These are phyloP conservation scores for Brachylomia viminalis DNA, from an alignment of 2,888 invertebrate genomes.

Conservation along the genomic window DNA sequence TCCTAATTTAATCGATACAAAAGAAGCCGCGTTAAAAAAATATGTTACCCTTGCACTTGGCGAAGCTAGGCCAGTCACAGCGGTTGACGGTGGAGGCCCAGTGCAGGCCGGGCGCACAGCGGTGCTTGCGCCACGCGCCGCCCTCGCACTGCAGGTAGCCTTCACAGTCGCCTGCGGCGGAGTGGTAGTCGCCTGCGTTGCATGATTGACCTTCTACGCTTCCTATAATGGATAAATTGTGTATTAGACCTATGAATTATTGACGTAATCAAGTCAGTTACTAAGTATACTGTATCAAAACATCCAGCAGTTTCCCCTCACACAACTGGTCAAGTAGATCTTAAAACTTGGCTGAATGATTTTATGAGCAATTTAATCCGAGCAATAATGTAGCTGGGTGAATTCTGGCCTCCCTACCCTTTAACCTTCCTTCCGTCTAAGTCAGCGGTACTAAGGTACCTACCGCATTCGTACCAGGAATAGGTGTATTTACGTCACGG, in stretches of 20 bases:
- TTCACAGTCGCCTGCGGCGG: slow-evolving; percentile 93
- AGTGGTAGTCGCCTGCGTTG: slow-evolving; percentile 87
- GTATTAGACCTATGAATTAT: neutral
- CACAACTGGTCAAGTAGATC: too few species aligned
- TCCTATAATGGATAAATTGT: slow-evolving; percentile 73
- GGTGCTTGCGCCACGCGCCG: slow-evolving; percentile 93
- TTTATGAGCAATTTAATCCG: neutral
- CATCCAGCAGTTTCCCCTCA: too few species aligned
- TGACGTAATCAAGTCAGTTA: neutral
- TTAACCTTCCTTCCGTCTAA: neutral
- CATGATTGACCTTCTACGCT: slow-evolving; percentile 87
- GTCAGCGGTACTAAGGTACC: neutral
- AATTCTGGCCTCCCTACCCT: neutral
- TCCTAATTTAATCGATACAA: neutral
- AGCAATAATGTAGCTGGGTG: neutral
- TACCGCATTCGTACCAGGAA: neutral
- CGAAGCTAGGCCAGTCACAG: slow-evolving; percentile 95
- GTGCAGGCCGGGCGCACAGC: slow-evolving; percentile 95
- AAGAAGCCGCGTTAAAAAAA: neutral
- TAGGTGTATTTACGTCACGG: neutral
- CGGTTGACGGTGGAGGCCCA: slow-evolving; percentile 93
- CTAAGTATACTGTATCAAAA: neutral
- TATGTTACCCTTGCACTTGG: slow-evolving; percentile 91
- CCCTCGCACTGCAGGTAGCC: slow-evolving; percentile 94
- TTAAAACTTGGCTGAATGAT: neutral